Base-by-base conservation (phyloP, 2,797 vertebrate species). In the Protonibea diacanthus region DNA sequence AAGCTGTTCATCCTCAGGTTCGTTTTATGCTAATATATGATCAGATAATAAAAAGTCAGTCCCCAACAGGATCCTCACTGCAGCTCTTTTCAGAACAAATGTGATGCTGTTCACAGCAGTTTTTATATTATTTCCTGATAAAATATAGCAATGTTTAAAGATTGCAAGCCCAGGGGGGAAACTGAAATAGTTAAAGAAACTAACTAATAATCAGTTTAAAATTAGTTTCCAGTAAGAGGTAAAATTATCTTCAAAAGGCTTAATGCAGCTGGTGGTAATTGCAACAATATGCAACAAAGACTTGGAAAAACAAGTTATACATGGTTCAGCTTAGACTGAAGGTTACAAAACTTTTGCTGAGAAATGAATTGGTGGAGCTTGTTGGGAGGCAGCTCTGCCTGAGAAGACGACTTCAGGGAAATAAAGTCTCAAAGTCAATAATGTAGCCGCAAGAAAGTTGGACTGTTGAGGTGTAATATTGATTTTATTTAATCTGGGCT, bases 161-260 rank as follows among this genome's bases (percentile, higher is more conserved):
- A 63, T 3, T 10, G 8, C 5, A 66, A 63, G 15, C 27, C 64
- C 2, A 5, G 0, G 2, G 40, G 44, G 7, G 42, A 47, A 51
- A 68, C 4, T 23, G 6, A 33, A 59, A 65, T 23, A 44, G 21
- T 58, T 61, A 13, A 33, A 59, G 68, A 58, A 69, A 60, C 20
- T 27, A 57, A 69, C 66, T 51, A 66, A 66, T 59, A 73, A 78
- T 74, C 42, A 58, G 13, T 29, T 66, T 6, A 29, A 47, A 67
- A 72, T 71, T 57, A 53, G 20, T 76, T 76, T 85, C 77, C 71
- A 81, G 80, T 57, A 57, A 44, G 47, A 58, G 29, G 51, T 42
- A 11, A 56, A 44, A 57, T 66, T 60, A 68, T 71, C 68, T 76
- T 78, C 56, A 79, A 73, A 71, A 8, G 17, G 48, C 40, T 62